Conservation (phyloP, 2,113 vertebrate genomes). For the Uria lomvia region DNA sequence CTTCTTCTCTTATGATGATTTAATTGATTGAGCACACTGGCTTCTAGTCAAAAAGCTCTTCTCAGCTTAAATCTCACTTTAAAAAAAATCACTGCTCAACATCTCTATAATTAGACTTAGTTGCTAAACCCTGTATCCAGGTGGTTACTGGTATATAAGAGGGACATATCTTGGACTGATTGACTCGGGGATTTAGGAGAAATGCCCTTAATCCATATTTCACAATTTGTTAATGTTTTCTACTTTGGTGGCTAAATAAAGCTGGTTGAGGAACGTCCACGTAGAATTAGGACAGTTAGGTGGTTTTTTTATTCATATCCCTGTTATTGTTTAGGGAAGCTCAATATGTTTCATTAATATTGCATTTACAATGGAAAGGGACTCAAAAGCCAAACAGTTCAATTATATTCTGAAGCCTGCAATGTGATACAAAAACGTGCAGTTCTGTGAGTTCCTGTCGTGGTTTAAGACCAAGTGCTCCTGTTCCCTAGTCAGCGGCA, state of each 20-base stretch:
- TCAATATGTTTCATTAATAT: neutral
- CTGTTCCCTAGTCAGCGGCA: neutral
- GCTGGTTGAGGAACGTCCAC: neutral
- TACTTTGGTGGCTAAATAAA: neutral
- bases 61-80: constrained; percentile 52
- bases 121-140: constrained; percentile 28
- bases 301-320: neutral
- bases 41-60: constrained; percentile 53
- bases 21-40: constrained; percentile 40
- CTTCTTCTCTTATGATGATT: constrained; percentile 60
- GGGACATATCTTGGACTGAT: neutral
- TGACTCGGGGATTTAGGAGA: neutral
- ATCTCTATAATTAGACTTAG: constrained; percentile 57
- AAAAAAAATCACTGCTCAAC: constrained; percentile 9
- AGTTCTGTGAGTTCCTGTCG: neutral
- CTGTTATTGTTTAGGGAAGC: neutral
- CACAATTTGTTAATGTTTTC: neutral
- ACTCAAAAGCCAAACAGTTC: constrained; percentile 8
- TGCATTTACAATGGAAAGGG: constrained; percentile 4
- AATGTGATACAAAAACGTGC: neutral
- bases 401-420: neutral
- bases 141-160: neutral
- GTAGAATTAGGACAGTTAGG: neutral
- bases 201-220: constrained; percentile 10
- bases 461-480: neutral